A percentile compares a stretch with the other conserved stretches of the same genome.
phyloP scores from a whole-genome alignment of 2,113 vertebrate genomes.

The Sciurus niger region DNA sequence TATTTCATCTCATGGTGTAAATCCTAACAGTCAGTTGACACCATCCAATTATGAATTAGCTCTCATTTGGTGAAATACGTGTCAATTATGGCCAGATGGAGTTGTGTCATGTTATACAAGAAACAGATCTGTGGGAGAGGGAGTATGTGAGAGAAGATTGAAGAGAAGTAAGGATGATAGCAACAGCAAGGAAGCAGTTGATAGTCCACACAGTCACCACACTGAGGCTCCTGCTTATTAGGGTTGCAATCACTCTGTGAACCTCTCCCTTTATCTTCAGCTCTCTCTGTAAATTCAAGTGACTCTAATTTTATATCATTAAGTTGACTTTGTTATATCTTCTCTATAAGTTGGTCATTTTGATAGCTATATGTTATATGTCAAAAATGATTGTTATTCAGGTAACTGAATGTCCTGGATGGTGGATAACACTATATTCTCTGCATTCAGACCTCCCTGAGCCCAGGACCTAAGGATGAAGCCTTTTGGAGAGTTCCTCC shows the following conservation, averaged over 20 bases:
- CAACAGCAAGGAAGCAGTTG: neutral
- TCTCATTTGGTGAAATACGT: neutral
- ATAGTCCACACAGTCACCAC: neutral
- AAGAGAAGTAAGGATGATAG: neutral
- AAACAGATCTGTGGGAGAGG: neutral
- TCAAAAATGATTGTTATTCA: neutral
- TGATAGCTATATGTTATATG: neutral
- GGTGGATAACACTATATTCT: neutral
- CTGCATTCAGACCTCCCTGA: neutral
- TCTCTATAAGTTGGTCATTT: neutral
- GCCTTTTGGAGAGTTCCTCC: neutral
- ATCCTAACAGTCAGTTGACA: neutral
- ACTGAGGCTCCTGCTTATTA: neutral
- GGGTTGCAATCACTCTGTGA: neutral
- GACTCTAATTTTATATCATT: neutral
- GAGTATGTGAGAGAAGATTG: rapidly evolving
- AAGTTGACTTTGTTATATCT: neutral
- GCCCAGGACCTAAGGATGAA: neutral
- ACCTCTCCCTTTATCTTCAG: neutral
- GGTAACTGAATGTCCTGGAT: neutral
- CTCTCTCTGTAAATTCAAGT: neutral
- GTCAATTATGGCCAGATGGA: neutral
- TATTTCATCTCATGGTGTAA: neutral
- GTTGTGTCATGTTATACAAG: neutral
- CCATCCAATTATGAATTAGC: neutral